Evolutionary conservation across 2,888 invertebrate species (phyloP), one percentile per base, ranked within the genome.

Genomic region (Lasioglossum figueresi): DNA sequence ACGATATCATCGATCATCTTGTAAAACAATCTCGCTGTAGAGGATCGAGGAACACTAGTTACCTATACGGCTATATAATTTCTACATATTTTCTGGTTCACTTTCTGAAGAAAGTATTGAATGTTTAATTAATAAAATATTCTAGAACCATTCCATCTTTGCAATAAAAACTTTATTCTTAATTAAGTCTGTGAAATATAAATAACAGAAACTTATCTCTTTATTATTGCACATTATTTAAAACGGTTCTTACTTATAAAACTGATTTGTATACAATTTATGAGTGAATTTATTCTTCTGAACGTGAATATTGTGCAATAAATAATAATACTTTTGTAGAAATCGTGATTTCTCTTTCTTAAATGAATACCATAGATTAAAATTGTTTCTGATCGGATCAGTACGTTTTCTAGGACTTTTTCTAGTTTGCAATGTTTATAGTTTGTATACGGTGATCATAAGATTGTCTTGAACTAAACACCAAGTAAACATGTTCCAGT

Each of bases 1-100:
- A 75, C 0, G 83, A 89, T 2, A 87, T 93, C 19, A 72, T 93
- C 5, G 82, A 93, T 6, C 80, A 89, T 40, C 63, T 90, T 5
- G 19, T 80, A 2, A 82, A 79, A 14, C 82, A 75, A 63, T 27
- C 68, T 80, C 23, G 68, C 85, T 87, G 89, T 72, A 86, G 76
- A 27, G 75, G 80, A 2, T 84, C 66, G 31, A 75, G 34, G 12
- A 34, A 40, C 80, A 72, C 68, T 12, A 75, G 34, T 37, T 66
- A 48, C 12, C 10, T 12, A 71, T 63, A 66, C 0, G n/a, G 27
- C 40, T 76, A 63, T 27, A 72, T 37, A 12, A 59, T 84, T 5
- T 16, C 80, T 23, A 37, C 81, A 34, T 63, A 31, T 71, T 23
- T 84, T n/a, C 70, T 68, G 19, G 10, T 85, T 16, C 8, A 76